Evolutionary conservation across 2,113 vertebrate genomes (phyloP), one percentile per base, ranked within the genome.

Genomic region (Dolichotis patagonum): DNA sequence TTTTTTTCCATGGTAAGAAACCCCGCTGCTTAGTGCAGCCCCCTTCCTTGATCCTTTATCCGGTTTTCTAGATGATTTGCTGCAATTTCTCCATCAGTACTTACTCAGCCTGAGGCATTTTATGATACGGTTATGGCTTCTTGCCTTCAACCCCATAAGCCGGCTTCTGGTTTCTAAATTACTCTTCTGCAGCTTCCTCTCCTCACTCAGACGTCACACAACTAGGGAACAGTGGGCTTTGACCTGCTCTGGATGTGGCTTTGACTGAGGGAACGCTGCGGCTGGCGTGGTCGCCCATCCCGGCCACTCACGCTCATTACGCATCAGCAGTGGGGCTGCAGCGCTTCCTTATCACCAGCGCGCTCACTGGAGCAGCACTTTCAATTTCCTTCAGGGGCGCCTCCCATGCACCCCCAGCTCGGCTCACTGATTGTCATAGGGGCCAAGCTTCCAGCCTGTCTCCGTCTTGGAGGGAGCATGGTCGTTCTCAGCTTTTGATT

Each of bases 271-370:
- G 13, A 17, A 12, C 5, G 8, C 17, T 73, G 86, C 2, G 87
- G 58, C 30, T 43, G 56, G 30, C 49, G 46, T 43, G 28, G 5
- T n/a, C 30, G 13, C 56, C 26, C 4, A 6, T 2, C 41, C 12
- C 22, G 69, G 60, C 10, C n/a, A 24, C 28, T 32, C 7, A 24
- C 7, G 32, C 17, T 32, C 7, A 32, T 35, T 12, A 9, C 28
- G 5, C 3, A 11, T 46, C 10, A 1, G 38, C 19, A n/a, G 13
- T 0, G 22, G 35, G 17, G 6, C 71, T 10, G 12, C 56, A 35
- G 24, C 1, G 2, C 30, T 35, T 35, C 46, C 38, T 46, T 16
- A 12, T n/a, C 41, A 35, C 16, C n/a, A 1, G 8, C 5, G 3
- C 60, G 19, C 32, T 32, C 69, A 24, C 41, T 77, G 71, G n/a